Evolutionary conservation across 37 sponge, comb jelly and placozoan species (phyloP), one percentile per base, ranked within the genome.

Genomic region (Amphimedon queenslandica): DNA sequence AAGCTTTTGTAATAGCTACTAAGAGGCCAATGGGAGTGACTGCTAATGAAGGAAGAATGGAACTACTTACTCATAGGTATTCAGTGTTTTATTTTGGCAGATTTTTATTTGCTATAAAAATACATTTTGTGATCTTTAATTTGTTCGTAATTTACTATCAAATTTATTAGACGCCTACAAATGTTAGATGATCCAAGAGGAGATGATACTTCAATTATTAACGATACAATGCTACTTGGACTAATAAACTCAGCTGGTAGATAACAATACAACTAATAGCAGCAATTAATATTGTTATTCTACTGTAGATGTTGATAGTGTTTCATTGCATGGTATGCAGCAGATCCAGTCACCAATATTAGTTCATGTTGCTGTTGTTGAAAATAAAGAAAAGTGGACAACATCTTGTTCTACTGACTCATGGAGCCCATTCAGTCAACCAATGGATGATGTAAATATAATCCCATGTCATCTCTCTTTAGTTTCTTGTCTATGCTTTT

Each of bases 51-150:
- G 71, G 64, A 3, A 25, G 55, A 8, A 11, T 77, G 51, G 55
- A 77, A 36, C 33, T 66, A 25, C 37, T 66, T 41, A 23, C 57
- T 25, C 80, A 79, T 71, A 79, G 80, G 80, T 58, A 29, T n/a
- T 25, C 35, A 5, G 53, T 18, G 28, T 28, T 24, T 56, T 25
- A 23, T 56, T 18, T n/a, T n/a, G n/a, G n/a, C n/a, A n/a, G n/a
- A n/a, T n/a, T n/a, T n/a, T n/a, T n/a, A n/a, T n/a, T n/a, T n/a
- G n/a, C n/a, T n/a, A n/a, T n/a, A n/a, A n/a, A n/a, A n/a, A 53
- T 16, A n/a, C 42, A 27, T 72, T 56, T 55, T 27, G 6, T 72
- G 33, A 33, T 72, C 33, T 23, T 31, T 13, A 3, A 10, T 47
- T 47, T 47, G 8, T 8, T 8, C 13, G 8, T 47, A 53, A 13